These are phyloP conservation scores for Geophilus truncorum DNA, from an alignment of 2,888 invertebrate species.

Conservation along the genomic window DNA sequence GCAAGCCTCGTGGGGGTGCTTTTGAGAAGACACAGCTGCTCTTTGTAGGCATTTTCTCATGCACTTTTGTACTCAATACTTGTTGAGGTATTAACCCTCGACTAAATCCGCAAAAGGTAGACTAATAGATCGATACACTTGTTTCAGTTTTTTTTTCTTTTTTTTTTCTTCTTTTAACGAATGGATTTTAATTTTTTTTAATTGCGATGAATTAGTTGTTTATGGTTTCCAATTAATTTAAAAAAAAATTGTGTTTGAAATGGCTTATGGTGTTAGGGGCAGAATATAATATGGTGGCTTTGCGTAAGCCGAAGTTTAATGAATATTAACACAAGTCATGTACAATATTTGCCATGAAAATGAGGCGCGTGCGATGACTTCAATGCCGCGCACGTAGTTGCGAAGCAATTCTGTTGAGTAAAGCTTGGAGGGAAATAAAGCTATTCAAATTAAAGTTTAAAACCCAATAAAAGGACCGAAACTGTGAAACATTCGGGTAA, in stretches of 20 bases:
- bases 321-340: not conserved
- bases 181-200: too few species aligned
- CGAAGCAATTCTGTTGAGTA: not conserved
- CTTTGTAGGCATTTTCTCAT: slow-evolving; percentile 8
- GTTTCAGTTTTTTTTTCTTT: too few species aligned
- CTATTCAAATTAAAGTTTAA: not conserved
- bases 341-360: not conserved
- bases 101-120: not conserved
- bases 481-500: not conserved
- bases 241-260: too few species aligned
- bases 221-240: too few species aligned
- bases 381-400: not conserved
- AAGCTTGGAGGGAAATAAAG: not conserved
- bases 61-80: not conserved
- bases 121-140: not conserved
- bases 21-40: slow-evolving; percentile 16
- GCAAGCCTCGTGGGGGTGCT: slow-evolving; percentile 3
- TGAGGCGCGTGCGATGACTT: not conserved
- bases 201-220: too few species aligned
- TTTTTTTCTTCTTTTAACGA: too few species aligned
- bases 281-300: not conserved
- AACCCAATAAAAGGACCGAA: not conserved
- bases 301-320: not conserved
- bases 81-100: not conserved
- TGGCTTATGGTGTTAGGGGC: not conserved